These are phyloP conservation scores for Eucera pruinosa DNA, from an alignment of 2,888 invertebrate genomes.

Conservation along the genomic window DNA sequence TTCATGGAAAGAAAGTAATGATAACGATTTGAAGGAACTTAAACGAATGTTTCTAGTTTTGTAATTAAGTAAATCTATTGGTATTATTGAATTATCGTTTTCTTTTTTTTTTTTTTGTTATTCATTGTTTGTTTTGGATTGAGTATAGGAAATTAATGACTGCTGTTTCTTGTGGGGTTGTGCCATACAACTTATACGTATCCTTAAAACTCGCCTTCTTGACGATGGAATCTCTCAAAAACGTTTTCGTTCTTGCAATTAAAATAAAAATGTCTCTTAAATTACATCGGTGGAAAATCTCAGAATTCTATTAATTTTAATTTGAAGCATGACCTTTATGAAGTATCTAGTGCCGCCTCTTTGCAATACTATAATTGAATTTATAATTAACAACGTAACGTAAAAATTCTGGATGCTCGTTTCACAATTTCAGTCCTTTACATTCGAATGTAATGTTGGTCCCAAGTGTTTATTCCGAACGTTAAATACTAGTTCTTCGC, in stretches of 20 bases:
- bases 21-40: too few species aligned
- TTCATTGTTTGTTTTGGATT: too few species aligned
- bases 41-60: too few species aligned
- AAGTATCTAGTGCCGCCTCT: background rate
- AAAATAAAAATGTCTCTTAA: too few species aligned
- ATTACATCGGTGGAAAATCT: too few species aligned
- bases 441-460: background rate
- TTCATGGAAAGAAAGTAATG: too few species aligned
- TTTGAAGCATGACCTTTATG: background rate
- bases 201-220: background rate
- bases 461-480: background rate
- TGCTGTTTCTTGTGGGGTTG: background rate
- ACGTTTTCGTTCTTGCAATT: background rate
- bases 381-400: background rate
- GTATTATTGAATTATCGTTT: too few species aligned
- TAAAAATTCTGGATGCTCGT: too few species aligned
- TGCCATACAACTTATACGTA: background rate
- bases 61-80: too few species aligned
- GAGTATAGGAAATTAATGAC: background rate
- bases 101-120: too few species aligned
- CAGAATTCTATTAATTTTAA: too few species aligned
- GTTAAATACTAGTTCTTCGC: too few species aligned
- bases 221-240: background rate
- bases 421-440: background rate
- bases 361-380: background rate